A percentile compares a stretch with the other conserved stretches of the same genome.
Evolutionary conservation across 2,888 invertebrate genomes (phyloP).

Genomic region (Abrostola tripartita): DNA sequence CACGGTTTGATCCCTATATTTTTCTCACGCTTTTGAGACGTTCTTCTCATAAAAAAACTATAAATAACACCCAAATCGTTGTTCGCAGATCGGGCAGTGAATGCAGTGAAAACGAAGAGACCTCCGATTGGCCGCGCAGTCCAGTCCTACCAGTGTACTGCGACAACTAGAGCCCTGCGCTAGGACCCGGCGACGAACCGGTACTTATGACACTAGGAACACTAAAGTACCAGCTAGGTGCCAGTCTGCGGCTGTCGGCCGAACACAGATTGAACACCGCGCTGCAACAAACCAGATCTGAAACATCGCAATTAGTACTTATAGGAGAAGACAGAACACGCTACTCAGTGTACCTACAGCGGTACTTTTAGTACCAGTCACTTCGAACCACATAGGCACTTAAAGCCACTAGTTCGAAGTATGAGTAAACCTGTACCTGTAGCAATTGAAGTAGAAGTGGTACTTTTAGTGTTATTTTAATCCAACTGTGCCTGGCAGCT

Average conservation of each 20-base stretch:
- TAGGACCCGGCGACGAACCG: not conserved
- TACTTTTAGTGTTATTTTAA: not conserved
- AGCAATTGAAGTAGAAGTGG: not conserved
- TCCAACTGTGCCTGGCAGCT: not conserved
- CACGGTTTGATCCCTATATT: too few species aligned
- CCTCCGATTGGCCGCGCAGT: slow-evolving; percentile 90
- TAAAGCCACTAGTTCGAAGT: too few species aligned
- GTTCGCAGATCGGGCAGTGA: slow-evolving; percentile 89
- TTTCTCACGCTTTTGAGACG: not conserved
- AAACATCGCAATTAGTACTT: too few species aligned
- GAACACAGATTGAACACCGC: too few species aligned
- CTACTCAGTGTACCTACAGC: too few species aligned
- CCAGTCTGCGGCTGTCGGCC: too few species aligned
- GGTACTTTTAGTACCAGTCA: too few species aligned
- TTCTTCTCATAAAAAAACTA: slow-evolving; percentile 27
- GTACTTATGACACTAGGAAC: not conserved
- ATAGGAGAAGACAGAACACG: too few species aligned
- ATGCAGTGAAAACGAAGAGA: slow-evolving; percentile 88
- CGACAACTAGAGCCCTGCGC: slow-evolving; percentile 68
- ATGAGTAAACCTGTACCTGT: not conserved
- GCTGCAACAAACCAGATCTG: too few species aligned
- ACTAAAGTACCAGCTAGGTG: not conserved
- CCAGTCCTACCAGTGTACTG: slow-evolving; percentile 89
- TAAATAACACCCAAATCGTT: not conserved
- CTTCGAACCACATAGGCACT: too few species aligned